phyloP scores from a whole-genome alignment of 1,140 invertebrate genomes.

The Neuroterus valhalla region DNA sequence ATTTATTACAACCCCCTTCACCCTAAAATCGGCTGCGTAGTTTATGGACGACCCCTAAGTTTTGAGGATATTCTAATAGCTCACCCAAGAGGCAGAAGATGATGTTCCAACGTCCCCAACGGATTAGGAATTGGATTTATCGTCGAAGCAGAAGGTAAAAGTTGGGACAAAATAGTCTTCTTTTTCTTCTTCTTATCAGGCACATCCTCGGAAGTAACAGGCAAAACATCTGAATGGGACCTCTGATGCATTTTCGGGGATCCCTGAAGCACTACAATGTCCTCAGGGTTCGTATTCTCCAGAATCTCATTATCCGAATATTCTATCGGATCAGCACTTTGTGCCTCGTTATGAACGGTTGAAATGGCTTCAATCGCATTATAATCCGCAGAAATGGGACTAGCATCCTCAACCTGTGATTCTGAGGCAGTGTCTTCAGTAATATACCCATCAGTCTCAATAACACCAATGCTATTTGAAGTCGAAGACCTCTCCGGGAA shows the following conservation, averaged over 20 bases:
- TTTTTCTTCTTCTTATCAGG: conserved; percentile 80
- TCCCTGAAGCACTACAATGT: conserved; percentile 62
- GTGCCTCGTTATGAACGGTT: conserved; percentile 44
- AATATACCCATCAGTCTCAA: conserved; percentile 67
- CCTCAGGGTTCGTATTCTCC: conserved; percentile 65
- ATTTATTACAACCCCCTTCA: too few relatives aligned
- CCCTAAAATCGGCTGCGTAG: background rate
- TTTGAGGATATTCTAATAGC: background rate
- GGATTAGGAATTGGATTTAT: conserved; percentile 74
- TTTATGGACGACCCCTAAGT: too few relatives aligned
- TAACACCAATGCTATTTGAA: conserved; percentile 45
- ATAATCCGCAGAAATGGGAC: conserved; percentile 71
- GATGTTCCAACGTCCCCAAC: conserved; percentile 66
- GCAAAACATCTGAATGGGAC: conserved; percentile 70
- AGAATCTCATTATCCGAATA: conserved; percentile 62
- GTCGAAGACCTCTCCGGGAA: conserved; percentile 62
- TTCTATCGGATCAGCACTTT: conserved; percentile 56
- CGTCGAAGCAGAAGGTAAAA: conserved; percentile 77
- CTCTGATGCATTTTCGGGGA: conserved; percentile 71
- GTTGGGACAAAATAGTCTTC: conserved; percentile 82
- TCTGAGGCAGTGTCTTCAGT: conserved; percentile 70
- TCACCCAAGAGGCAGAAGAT: conserved; percentile 73
- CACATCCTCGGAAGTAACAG: conserved; percentile 66
- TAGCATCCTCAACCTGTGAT: conserved; percentile 68
- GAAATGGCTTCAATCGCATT: conserved; percentile 69